These are phyloP conservation scores for Drosophila conformis DNA, from an alignment of 2,888 invertebrate species.

Conservation along the genomic window DNA sequence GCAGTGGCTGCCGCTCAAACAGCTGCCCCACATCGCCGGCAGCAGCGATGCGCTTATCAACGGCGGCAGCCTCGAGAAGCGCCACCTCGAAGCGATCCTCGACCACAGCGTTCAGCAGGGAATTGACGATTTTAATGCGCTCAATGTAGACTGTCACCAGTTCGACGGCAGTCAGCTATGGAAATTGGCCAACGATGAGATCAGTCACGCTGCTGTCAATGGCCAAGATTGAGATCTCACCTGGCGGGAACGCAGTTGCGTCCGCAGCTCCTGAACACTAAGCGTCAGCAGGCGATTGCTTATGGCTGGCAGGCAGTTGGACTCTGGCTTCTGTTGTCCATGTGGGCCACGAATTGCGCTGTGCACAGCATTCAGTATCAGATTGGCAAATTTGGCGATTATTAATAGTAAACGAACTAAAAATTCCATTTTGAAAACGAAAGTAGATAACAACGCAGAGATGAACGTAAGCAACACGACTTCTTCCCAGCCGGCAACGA, in stretches of 20 bases:
- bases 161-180: constrained; percentile 87
- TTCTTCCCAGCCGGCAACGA: neutral
- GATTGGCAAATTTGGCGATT: constrained; percentile 47
- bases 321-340: neutral
- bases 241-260: constrained; percentile 59
- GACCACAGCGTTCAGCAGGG: constrained; percentile 89
- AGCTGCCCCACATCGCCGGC: constrained; percentile 52
- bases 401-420: constrained; percentile 65
- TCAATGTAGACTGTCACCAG: constrained; percentile 88
- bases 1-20: constrained; percentile 87
- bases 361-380: constrained; percentile 31
- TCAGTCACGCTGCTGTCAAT: neutral
- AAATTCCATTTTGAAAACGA: constrained; percentile 67
- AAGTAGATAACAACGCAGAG: neutral
- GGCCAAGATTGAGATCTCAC: constrained; percentile 53
- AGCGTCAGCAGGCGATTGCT: constrained; percentile 58
- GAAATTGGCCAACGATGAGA: constrained; percentile 27
- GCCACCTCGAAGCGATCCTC: constrained; percentile 88
- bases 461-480: neutral
- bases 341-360: neutral
- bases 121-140: constrained; percentile 89
- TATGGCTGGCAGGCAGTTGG: constrained; percentile 58
- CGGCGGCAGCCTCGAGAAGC: constrained; percentile 87
- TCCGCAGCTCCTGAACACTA: constrained; percentile 63
- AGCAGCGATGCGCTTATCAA: constrained; percentile 85